Base-by-base conservation (phyloP, 2,888 invertebrate genomes). In the Papilio elwesi region DNA sequence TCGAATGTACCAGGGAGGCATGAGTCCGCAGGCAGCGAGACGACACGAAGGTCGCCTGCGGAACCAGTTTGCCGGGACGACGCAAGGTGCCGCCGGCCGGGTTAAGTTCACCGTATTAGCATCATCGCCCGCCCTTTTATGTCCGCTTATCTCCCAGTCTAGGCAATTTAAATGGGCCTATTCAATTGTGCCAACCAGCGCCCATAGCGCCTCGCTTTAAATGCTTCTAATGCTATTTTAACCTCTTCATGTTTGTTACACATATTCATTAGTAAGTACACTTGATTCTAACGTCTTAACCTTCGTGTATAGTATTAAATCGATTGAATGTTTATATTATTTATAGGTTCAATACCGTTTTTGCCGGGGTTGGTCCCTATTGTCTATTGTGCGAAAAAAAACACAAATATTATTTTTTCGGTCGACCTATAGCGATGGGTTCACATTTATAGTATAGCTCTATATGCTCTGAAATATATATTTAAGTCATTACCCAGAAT, bases 71-170 rank as follows among this genome's bases (percentile, higher is more conserved):
- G 85, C 85, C 86, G 85, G 90, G 88, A 87, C 86, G 85, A 81
- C 83, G 90, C 92, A 92, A 93, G 92, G 92, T 92, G 93, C 91
- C 88, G 86, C 82, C 81, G 87, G 88, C 89, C 87, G 85, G 88
- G 89, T 90, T 92, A 91, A 91, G 90, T 91, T 90, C 91, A 87
- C 87, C 89, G 87, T 88, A 91, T 90, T 92, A 92, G 84, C 89
- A 89, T 90, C 90, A 88, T 89, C 91, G 90, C 85, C 86, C 85
- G 90, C 91, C 91, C 91, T 92, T 92, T 91, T 89, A 87, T 89
- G 90, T 90, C 86, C 85, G 84, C 90, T 92, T 91, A 92, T 92
- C 92, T 88, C 83, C 84, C 83, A 79, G 87, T 86, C 87, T 87
- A 87, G 87, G 81, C 86, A 81, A 86, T 90, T 87, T 88, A 90